A percentile compares a stretch with the other conserved stretches of the same genome.
Conservation (phyloP, 2,888 invertebrate genomes). For the Smittia sp. region DNA sequence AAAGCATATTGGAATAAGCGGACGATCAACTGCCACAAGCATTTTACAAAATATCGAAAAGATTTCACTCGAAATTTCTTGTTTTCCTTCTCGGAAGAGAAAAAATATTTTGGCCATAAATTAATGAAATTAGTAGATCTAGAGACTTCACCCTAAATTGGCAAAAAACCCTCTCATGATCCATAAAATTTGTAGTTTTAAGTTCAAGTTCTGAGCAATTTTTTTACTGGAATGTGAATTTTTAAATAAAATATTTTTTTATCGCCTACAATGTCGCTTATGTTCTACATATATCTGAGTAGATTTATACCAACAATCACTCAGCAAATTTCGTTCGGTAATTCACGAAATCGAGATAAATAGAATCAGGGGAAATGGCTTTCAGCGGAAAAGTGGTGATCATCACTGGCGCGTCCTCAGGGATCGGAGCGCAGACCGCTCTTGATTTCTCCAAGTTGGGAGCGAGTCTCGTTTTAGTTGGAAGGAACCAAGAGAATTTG, state of each 20-base stretch:
- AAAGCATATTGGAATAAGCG: no score
- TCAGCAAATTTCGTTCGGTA: no score
- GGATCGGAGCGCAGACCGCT: slow-evolving; percentile 71
- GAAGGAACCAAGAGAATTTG: slow-evolving; percentile 68
- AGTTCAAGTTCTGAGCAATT: no score
- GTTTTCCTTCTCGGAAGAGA: no score
- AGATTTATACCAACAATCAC: no score
- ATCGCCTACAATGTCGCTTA: neutral
- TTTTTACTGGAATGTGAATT: no score
- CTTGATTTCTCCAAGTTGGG: slow-evolving; percentile 65
- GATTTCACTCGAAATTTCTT: no score
- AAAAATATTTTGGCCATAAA: neutral
- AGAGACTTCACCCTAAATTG: neutral
- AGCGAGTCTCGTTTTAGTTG: slow-evolving; percentile 63
- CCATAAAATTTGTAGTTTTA: no score
- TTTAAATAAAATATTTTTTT: no score
- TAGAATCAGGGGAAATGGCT: slow-evolving; percentile 57
- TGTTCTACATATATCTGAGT: no score
- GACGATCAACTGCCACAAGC: neutral
- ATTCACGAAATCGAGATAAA: no score
- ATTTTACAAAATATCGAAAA: neutral
- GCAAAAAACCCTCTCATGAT: no score
- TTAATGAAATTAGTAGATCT: neutral
- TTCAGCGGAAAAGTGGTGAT: slow-evolving; percentile 62
- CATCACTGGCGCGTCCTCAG: slow-evolving; percentile 70